phyloP scores from a whole-genome alignment of 2,113 vertebrate species.

The Crotalus viridis region DNA sequence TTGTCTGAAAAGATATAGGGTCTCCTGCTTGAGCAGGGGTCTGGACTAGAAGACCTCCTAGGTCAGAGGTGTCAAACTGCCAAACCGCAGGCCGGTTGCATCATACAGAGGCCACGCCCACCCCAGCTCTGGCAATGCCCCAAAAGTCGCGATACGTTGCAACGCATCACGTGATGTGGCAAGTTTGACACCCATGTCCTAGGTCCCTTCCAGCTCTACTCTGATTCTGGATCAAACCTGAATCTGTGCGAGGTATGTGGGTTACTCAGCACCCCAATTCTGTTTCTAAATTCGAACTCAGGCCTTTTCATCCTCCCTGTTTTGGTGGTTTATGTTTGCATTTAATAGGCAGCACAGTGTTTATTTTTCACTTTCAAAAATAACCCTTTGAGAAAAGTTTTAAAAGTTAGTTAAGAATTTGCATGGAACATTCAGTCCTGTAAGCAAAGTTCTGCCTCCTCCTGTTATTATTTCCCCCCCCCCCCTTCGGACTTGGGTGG shows the following conservation, averaged over 20 bases:
- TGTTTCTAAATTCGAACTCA: not conserved
- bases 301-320: not conserved
- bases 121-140: no score
- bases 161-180: no score
- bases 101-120: no score
- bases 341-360: not conserved
- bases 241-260: not conserved
- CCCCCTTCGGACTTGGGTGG: constrained; percentile 33
- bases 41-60: no score
- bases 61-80: no score
- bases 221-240: not conserved
- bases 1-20: no score
- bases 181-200: no score
- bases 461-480: not conserved
- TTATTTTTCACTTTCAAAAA: not conserved
- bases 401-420: not conserved
- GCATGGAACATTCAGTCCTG: constrained; percentile 20
- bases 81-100: no score
- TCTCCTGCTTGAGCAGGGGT: no score
- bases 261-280: fast-evolving
- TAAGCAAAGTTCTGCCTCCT: constrained; percentile 1
- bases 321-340: not conserved
- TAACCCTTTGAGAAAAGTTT: not conserved
- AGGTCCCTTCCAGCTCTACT: no score
- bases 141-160: no score